Base-by-base conservation (phyloP, 2,888 invertebrate species). In the Tridacna crocea region DNA sequence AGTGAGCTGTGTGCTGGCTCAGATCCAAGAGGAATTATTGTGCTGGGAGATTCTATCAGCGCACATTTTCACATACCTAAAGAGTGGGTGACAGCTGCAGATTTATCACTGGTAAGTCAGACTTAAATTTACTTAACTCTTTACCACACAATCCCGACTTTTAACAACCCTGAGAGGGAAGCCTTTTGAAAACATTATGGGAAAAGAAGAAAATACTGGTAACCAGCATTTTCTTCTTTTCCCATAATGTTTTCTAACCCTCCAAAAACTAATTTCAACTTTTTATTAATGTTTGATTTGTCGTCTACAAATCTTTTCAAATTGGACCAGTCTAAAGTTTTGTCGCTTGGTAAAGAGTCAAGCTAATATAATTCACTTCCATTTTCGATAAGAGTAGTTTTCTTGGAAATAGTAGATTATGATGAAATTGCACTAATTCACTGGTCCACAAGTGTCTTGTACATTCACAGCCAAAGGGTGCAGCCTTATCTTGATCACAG, bases 31-130 rank as follows among this genome's bases (percentile, higher is more conserved):
- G 95, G 95, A 8, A 83, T 94, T 3, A 92, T 92, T 4, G 91
- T 93, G 0, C 88, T 94, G 15, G 94, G 95, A 1, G 95, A 95
- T 90, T 95, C 95, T 0, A 94, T 95, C 24, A 94, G 95, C 12
- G 95, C 95, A 2, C 95, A 95, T 90, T 95, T 95, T 84, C 95
- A 95, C 85, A 92, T 95, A 73, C 95, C 95, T 0, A 92, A 94
- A 75, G 92, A 94, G 47, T 95, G 94, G 94, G 81, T 95, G 26
- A 94, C 94, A 84, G 93, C 95, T 4, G 88, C 89, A 22, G 89
- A 92, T 55, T 79, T 92, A 17, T 91, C 91, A 46, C 73, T 60
- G 73, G 92, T 91, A 85, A 75, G 85, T 11, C 8, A 46, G 13
- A 15, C 27, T 55, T 3, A 6, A 55, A 3, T 55, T 55, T 55